Percentiles rank a stretch among this genome's conserved stretches.
These are phyloP conservation scores for Biston betularia DNA, from an alignment of 2,888 invertebrate genomes.

Conservation along the genomic window DNA sequence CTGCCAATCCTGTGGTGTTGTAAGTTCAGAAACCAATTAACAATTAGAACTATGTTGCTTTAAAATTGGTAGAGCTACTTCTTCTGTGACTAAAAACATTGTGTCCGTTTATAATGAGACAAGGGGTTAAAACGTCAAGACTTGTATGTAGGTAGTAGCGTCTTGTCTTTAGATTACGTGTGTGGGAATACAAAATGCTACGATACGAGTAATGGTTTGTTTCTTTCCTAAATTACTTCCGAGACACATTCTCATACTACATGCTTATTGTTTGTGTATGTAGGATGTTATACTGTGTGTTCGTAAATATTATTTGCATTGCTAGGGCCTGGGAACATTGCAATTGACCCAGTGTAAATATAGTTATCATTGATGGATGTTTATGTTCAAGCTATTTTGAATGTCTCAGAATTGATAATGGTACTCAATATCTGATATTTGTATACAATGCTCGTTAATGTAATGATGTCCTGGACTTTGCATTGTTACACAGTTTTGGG, in stretches of 20 bases:
- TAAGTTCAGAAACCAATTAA: background rate
- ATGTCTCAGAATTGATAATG: too few species aligned
- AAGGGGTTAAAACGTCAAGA: background rate
- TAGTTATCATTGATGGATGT: background rate
- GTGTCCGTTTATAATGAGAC: slow-evolving; percentile 1
- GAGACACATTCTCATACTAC: slow-evolving; percentile 28
- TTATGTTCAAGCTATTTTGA: background rate
- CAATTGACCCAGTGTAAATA: background rate
- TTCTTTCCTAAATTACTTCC: slow-evolving; percentile 48
- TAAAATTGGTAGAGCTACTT: background rate
- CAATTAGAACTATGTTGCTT: slow-evolving; percentile 19
- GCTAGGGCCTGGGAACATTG: background rate
- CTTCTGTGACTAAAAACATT: background rate
- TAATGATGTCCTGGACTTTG: too few species aligned
- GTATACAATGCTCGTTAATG: too few species aligned
- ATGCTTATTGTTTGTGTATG: slow-evolving; percentile 14
- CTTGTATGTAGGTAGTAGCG: slow-evolving; percentile 5
- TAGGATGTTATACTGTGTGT: slow-evolving; percentile 20
- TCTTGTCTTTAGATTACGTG: slow-evolving; percentile 31
- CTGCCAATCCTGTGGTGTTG: slow-evolving; percentile 38
- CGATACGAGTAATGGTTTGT: slow-evolving; percentile 47
- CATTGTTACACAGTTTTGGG: too few species aligned
- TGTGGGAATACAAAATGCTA: slow-evolving; percentile 53
- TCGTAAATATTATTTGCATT: slow-evolving; percentile 8
- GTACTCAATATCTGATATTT: too few species aligned